phyloP scores from a whole-genome alignment of 1,140 invertebrate genomes.

The Copidosoma floridanum region DNA sequence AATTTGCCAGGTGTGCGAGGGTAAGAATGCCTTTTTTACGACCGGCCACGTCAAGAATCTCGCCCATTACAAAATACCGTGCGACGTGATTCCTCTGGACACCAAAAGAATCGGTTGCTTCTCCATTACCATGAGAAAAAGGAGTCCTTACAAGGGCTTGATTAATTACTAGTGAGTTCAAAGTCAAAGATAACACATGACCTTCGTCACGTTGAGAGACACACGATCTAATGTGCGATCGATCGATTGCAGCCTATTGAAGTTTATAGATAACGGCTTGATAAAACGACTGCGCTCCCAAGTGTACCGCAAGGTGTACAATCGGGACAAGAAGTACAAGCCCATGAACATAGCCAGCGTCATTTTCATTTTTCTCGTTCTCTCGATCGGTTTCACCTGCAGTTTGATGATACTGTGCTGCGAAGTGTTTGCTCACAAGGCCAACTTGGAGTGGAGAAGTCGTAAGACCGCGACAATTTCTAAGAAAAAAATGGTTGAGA shows the following conservation, averaged over 20 bases:
- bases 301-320: background rate
- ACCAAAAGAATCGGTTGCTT: slow-evolving; percentile 18
- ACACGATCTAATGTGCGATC: background rate
- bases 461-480: background rate
- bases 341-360: background rate
- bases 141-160: slow-evolving; percentile 19
- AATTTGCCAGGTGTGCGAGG: background rate
- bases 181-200: background rate
- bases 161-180: slow-evolving; percentile 31
- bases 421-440: too few relatives aligned
- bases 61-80: slow-evolving; percentile 10
- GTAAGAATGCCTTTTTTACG: slow-evolving; percentile 6
- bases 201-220: background rate
- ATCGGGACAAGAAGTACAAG: background rate
- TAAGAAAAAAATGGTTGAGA: too few relatives aligned
- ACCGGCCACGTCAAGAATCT: background rate
- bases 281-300: slow-evolving; percentile 2
- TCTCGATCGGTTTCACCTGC: background rate
- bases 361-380: background rate
- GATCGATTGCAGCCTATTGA: slow-evolving; percentile 28
- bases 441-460: too few relatives aligned
- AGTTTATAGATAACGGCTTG: slow-evolving; percentile 23
- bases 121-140: slow-evolving; percentile 14
- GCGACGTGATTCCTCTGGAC: slow-evolving; percentile 9
- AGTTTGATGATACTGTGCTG: background rate